Conservation (phyloP, 2,113 vertebrate species). For the Turnix velox region DNA sequence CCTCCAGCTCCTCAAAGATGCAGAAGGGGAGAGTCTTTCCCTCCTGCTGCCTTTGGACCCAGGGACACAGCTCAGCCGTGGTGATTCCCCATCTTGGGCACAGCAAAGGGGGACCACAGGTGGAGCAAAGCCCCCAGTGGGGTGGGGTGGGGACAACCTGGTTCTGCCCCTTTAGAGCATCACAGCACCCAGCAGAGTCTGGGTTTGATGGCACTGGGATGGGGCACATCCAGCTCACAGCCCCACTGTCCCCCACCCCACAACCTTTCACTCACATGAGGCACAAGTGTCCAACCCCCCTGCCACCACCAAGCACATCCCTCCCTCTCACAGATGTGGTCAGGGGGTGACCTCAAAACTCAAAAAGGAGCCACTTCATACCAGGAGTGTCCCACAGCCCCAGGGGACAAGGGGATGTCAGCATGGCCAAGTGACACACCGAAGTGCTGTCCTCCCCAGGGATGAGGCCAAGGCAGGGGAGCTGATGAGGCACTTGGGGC, state of each 20-base stretch:
- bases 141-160: not conserved
- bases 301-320: not conserved
- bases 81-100: not conserved
- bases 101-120: accelerated
- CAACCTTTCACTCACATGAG: accelerated
- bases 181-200: not conserved
- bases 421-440: not conserved
- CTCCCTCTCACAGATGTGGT: accelerated
- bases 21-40: not conserved
- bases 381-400: not conserved
- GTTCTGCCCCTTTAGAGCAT: not conserved
- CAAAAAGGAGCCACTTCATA: accelerated
- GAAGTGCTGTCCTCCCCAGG: accelerated
- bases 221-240: accelerated
- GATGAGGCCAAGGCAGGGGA: not conserved
- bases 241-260: not conserved
- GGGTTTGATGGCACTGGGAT: accelerated
- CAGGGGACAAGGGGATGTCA: not conserved
- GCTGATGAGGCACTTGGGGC: not conserved
- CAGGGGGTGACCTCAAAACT: not conserved
- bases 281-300: not conserved
- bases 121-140: not conserved
- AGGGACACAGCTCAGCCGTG: accelerated
- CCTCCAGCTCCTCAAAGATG: not conserved
- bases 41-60: not conserved